A percentile compares a stretch with the other conserved stretches of the same genome.
phyloP scores from a whole-genome alignment of 1,140 invertebrate genomes.

The Brachionus rotundiformis region DNA sequence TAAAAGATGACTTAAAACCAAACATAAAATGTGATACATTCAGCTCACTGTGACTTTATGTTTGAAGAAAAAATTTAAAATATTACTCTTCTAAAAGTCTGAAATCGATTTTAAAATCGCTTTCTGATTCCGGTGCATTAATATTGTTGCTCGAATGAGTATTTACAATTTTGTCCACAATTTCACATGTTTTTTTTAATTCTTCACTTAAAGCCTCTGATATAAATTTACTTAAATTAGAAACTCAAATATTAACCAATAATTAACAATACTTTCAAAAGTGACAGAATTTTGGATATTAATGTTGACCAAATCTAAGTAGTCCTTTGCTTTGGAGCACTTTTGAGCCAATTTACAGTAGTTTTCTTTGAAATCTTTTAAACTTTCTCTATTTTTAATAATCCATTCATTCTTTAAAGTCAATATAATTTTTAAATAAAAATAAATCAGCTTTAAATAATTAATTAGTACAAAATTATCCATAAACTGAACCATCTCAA shows the following conservation, averaged over 20 bases:
- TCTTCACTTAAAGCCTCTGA: conserved; percentile 26
- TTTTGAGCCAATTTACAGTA: conserved; percentile 13
- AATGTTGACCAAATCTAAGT: conserved; percentile 28
- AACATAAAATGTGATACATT: no score
- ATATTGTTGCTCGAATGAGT: not conserved
- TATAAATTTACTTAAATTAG: no score
- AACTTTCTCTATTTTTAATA: not conserved
- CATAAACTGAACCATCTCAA: conserved; percentile 44
- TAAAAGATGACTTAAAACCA: not conserved
- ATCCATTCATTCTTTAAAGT: conserved; percentile 37
- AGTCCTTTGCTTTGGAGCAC: conserved; percentile 40
- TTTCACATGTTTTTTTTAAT: conserved; percentile 23
- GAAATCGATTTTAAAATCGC: not conserved
- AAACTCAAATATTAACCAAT: no score
- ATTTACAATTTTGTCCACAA: not conserved
- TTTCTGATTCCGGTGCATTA: not conserved
- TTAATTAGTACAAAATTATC: conserved; percentile 48
- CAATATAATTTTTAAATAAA: not conserved
- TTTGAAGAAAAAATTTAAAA: no score
- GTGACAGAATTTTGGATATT: not conserved
- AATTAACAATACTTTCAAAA: not conserved
- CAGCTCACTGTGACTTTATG: no score
- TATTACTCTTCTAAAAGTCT: conserved; percentile 1
- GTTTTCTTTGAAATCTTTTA: conserved; percentile 26
- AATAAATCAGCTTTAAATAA: no score